Percentiles rank a stretch among this genome's conserved stretches.
Conservation (phyloP, 2,888 invertebrate species). For the Acanthoscelides obtectus region DNA sequence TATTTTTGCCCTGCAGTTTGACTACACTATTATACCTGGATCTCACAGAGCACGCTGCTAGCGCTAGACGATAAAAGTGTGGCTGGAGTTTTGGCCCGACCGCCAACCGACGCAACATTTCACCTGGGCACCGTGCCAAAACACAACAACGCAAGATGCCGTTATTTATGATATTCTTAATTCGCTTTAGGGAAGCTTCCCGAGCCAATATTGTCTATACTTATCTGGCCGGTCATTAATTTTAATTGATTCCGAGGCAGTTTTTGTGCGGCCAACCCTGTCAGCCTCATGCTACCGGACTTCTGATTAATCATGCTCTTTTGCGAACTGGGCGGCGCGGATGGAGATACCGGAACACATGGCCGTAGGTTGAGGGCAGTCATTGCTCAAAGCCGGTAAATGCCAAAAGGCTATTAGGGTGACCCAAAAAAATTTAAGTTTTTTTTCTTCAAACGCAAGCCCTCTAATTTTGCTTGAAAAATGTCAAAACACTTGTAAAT, state of each 20-base stretch:
- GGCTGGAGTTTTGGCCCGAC: neutral
- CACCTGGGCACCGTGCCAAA: neutral
- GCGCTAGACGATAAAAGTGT: too few relatives aligned
- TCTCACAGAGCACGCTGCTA: too few relatives aligned
- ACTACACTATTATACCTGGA: too few relatives aligned
- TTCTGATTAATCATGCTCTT: neutral
- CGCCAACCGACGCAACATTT: neutral
- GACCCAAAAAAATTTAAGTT: too few relatives aligned
- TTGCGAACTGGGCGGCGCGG: neutral
- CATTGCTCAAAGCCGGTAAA: too few relatives aligned
- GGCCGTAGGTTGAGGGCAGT: neutral
- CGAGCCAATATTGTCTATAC: neutral
- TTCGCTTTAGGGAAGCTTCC: neutral
- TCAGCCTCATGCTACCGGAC: neutral
- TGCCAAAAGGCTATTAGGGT: too few relatives aligned
- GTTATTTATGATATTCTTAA: neutral
- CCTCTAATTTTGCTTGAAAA: too few relatives aligned
- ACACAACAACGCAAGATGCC: neutral
- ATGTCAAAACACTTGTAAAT: too few relatives aligned
- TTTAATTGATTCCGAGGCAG: neutral
- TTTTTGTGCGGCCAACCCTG: neutral
- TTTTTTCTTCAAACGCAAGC: too few relatives aligned
- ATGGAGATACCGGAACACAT: neutral
- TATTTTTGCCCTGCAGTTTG: too few relatives aligned
- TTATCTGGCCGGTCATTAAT: neutral